Percentiles rank a stretch among this genome's conserved stretches.
These are phyloP conservation scores for Bombyx huttoni DNA, from an alignment of 2,888 invertebrate species.

Conservation along the genomic window DNA sequence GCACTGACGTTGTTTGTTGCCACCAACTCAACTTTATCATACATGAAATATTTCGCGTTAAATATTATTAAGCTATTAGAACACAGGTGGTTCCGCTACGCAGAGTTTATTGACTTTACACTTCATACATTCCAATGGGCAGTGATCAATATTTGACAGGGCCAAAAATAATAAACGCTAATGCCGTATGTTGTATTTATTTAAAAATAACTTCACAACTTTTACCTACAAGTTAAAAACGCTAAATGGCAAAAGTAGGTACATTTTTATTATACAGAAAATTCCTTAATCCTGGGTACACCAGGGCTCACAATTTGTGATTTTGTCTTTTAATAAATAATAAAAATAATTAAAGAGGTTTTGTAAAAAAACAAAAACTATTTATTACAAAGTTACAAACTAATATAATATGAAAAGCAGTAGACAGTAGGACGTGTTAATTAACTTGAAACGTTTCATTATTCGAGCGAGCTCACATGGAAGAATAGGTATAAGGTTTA, in stretches of 20 bases:
- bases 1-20: constrained; percentile 12
- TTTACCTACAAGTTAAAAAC: neutral
- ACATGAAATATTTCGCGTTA: too few species aligned
- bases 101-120: too few species aligned
- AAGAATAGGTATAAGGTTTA: too few species aligned
- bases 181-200: neutral
- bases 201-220: neutral
- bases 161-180: neutral
- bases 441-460: too few species aligned
- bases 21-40: neutral
- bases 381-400: too few species aligned
- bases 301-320: neutral
- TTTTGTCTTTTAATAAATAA: neutral
- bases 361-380: neutral
- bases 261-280: neutral
- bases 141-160: neutral
- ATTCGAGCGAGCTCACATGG: too few species aligned
- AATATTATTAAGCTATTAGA: too few species aligned
- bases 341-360: neutral
- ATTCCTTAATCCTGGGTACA: neutral
- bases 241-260: neutral
- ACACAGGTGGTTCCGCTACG: too few species aligned
- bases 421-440: too few species aligned
- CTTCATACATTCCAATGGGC: too few species aligned
- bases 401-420: too few species aligned